Conservation (phyloP, 1,140 invertebrate genomes). For the Vollenhovia emeryi region DNA sequence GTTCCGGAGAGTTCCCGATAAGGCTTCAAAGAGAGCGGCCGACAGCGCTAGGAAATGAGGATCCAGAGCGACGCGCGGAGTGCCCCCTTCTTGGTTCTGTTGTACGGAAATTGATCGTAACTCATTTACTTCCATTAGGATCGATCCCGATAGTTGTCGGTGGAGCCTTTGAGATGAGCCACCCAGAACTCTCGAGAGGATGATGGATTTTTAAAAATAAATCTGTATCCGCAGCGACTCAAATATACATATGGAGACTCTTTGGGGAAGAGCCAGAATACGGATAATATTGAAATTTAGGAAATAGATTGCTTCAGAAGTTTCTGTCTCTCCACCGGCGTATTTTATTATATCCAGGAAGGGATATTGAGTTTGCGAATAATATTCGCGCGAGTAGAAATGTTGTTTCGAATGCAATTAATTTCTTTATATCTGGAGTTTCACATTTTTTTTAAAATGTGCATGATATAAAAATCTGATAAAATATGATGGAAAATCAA, state of each 20-base stretch:
- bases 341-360: background rate
- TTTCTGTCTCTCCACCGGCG: background rate
- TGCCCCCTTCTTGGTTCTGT: no score
- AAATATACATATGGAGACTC: background rate
- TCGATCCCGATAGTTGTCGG: background rate
- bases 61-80: background rate
- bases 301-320: background rate
- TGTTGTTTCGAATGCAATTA: background rate
- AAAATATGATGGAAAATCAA: no score
- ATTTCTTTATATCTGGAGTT: background rate
- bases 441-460: no score
- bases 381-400: background rate
- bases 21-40: background rate
- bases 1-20: background rate
- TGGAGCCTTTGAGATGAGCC: background rate
- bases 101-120: background rate
- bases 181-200: background rate
- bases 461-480: no score
- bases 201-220: background rate
- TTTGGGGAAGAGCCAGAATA: background rate
- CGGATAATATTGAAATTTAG: background rate
- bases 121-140: background rate
- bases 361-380: background rate
- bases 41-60: background rate
- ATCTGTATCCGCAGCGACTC: no score